Percentiles rank a stretch among this genome's conserved stretches.
phyloP scores from a whole-genome alignment of 2,113 vertebrate species.

The Cnemophilus loriae region DNA sequence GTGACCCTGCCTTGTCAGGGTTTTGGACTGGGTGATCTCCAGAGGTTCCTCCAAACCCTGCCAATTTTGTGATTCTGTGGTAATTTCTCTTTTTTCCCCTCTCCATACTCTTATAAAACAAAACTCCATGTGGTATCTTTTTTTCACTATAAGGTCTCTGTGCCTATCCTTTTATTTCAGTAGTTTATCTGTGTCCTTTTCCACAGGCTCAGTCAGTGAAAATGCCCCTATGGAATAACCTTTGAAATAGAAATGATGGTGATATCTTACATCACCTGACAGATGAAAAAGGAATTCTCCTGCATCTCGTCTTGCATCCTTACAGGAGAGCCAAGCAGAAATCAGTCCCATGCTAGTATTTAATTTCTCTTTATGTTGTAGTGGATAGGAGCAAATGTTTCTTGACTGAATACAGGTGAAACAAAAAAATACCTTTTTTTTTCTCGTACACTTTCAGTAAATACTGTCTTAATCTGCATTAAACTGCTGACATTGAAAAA shows the following conservation, averaged over 20 bases:
- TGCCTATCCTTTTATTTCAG: background rate
- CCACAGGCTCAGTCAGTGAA: background rate
- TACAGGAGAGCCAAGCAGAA: background rate
- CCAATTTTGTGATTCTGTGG: background rate
- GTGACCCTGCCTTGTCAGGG: background rate
- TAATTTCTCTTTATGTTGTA: background rate
- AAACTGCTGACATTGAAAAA: background rate
- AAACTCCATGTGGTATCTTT: background rate
- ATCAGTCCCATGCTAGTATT: background rate
- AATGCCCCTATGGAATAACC: background rate
- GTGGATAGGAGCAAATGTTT: background rate
- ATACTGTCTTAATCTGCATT: background rate
- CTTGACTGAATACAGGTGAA: background rate
- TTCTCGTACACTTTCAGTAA: background rate
- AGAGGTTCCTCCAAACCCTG: background rate
- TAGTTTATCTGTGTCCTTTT: background rate
- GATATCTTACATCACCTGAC: background rate
- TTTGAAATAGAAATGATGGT: background rate
- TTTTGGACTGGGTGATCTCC: background rate
- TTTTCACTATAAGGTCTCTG: background rate
- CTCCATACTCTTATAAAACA: background rate
- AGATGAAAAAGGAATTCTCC: background rate
- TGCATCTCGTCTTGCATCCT: background rate
- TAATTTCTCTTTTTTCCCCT: background rate
- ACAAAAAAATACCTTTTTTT: background rate